phyloP scores from a whole-genome alignment of 2,888 invertebrate species.

The Luperina testacea region DNA sequence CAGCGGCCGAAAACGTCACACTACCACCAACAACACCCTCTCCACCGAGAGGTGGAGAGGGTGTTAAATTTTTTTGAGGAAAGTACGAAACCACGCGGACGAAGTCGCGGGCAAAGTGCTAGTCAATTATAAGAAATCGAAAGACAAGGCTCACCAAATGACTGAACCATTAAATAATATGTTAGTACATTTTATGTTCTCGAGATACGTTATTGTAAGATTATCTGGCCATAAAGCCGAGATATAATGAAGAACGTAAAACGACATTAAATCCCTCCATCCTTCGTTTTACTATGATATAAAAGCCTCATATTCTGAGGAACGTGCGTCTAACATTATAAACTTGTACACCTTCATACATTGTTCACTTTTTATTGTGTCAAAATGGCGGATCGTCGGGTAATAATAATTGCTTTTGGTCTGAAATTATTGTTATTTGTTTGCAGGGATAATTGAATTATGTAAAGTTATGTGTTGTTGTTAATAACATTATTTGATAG shows the following conservation, averaged over 20 bases:
- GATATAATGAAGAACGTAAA: constrained; percentile 54
- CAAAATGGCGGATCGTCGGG: constrained; percentile 30
- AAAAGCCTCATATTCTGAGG: constrained; percentile 22
- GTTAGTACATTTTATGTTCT: constrained; percentile 2
- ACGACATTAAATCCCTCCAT: constrained; percentile 30
- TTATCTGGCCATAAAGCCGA: constrained; percentile 46
- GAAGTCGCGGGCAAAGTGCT: no score
- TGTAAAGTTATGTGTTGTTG: neutral
- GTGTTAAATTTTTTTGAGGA: no score
- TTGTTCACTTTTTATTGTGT: constrained; percentile 29
- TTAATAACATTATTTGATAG: constrained; percentile 12
- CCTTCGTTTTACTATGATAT: constrained; percentile 39
- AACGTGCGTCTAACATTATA: constrained; percentile 30
- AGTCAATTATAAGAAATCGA: neutral
- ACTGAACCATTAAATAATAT: constrained; percentile 1
- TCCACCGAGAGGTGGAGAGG: no score
- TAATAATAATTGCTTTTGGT: constrained; percentile 3
- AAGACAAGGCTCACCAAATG: neutral
- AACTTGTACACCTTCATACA: constrained; percentile 37
- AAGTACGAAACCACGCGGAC: no score
- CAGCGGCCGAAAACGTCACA: no score
- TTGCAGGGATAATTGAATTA: constrained; percentile 12
- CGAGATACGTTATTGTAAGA: constrained; percentile 36
- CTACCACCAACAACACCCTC: no score
- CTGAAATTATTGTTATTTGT: constrained; percentile 1